phyloP scores from a whole-genome alignment of 2,888 invertebrate species.

The Hydropsyche betteni region DNA sequence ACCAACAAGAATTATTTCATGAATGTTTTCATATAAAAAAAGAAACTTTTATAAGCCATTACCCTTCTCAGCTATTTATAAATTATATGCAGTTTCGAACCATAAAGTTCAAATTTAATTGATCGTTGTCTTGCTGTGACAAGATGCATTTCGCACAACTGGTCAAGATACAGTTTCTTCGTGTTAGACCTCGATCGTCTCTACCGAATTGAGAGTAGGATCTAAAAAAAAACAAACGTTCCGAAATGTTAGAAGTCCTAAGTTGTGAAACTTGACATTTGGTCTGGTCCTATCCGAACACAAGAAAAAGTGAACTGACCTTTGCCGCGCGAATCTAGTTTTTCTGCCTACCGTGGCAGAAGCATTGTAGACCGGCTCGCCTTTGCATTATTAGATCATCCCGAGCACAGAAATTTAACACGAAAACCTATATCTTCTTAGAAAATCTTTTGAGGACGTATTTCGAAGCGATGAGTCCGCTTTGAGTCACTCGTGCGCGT shows the following conservation, averaged over 20 bases:
- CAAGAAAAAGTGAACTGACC: constrained; percentile 46
- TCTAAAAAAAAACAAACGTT: not conserved
- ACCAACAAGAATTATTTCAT: too few relatives aligned
- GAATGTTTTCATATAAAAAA: not conserved
- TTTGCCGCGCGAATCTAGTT: constrained; percentile 45
- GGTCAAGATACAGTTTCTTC: constrained; percentile 12
- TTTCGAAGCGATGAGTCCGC: too few relatives aligned
- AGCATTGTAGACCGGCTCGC: constrained; percentile 37
- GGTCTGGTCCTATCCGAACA: constrained; percentile 17
- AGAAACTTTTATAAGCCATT: not conserved
- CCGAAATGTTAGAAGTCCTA: constrained; percentile 46
- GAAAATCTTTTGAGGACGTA: too few relatives aligned
- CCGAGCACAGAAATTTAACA: not conserved
- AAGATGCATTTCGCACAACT: constrained; percentile 26
- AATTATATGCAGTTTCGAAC: not conserved
- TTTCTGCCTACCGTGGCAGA: constrained; percentile 47
- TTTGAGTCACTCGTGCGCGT: too few relatives aligned
- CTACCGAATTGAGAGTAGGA: not conserved
- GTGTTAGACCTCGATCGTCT: constrained; percentile 1
- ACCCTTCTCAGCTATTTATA: not conserved
- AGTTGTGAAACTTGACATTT: constrained; percentile 50
- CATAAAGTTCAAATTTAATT: constrained; percentile 13
- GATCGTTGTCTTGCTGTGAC: constrained; percentile 1
- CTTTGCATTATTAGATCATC: constrained; percentile 23
- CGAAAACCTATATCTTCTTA: too few relatives aligned